Evolutionary conservation across 2,888 invertebrate species (phyloP), one percentile per base, ranked within the genome.

Genomic region (Cyrtodaria siliqua): DNA sequence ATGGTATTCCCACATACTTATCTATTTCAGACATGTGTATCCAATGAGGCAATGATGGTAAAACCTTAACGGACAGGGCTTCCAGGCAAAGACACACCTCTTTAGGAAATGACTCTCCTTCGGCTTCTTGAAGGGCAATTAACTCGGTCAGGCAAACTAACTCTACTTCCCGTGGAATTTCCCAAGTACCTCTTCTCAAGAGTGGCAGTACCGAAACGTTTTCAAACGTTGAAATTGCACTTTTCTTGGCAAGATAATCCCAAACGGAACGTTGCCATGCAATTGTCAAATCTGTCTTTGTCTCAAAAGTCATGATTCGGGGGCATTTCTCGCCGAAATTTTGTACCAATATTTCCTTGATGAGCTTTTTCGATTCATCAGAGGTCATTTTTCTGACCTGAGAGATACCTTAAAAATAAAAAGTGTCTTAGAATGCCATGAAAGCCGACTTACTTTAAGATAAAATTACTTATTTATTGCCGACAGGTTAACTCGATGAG

Each of bases 201-300:
- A 56, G 16, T 24, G 67, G 67, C 2, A 67, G 24, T 2, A 67
- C 38, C 18, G 49, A 49, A 0, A 67, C 33, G 18, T 67, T 49
- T 49, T 47, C 26, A 38, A 67, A 49, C 16, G 4, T 16, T 18
- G 44, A 16, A 16, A 44, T 16, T 6, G 44, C 16, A 18, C 6
- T 18, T 3, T 6, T 16, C 20, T 16, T 44, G n/a, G 3, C 16
- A 9, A 44, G 16, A 44, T 44, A 44, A 9, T 44, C 20, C 44
- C 44, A 44, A 44, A 44, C 44, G 6, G 16, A 18, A 9, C 16
- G 6, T 44, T 9, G n/a, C 44, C 44, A 44, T 18, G 20, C 33
- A 6, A 18, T 16, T 9, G 6, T 44, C 44, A 44, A 16, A 9
- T 6, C 4, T 33, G 33, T 8, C 33, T 4, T 33, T n/a, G n/a